Evolutionary conservation across 2,888 invertebrate species (phyloP).

Genomic region (Drosophila histrio): DNA sequence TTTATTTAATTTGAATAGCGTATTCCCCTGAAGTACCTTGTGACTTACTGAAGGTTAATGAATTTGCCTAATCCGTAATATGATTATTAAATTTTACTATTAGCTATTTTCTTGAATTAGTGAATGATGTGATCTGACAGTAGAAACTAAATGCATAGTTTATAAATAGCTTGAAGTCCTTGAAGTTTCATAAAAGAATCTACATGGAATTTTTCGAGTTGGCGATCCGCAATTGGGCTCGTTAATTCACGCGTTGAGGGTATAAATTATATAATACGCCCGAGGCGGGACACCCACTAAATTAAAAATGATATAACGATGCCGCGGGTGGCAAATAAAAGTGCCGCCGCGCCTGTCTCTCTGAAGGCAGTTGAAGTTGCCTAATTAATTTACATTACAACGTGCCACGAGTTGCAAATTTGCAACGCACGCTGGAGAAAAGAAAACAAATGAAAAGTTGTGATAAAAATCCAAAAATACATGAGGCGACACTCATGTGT

Average conservation of each 20-base stretch:
- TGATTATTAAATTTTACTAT: no score
- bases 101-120: no score
- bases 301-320: conserved; percentile 79
- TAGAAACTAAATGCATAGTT: neutral
- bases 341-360: conserved; percentile 27
- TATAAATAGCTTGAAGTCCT: neutral
- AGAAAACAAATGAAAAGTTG: conserved; percentile 14
- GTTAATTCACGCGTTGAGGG: conserved; percentile 66
- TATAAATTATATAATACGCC: conserved; percentile 70
- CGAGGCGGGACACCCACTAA: conserved; percentile 74
- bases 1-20: no score
- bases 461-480: conserved; percentile 29
- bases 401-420: conserved; percentile 76
- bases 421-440: conserved; percentile 38
- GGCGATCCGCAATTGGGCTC: conserved; percentile 48
- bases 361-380: conserved; percentile 58
- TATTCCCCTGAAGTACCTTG: no score
- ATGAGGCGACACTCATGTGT: conserved; percentile 16
- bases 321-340: conserved; percentile 53
- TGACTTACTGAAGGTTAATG: no score
- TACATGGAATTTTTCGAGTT: neutral
- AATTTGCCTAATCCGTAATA: no score
- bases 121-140: no score
- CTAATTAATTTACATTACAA: conserved; percentile 82
- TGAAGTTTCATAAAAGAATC: neutral